These are phyloP conservation scores for Agapetus fuscipes DNA, from an alignment of 2,888 invertebrate genomes.

Conservation along the genomic window DNA sequence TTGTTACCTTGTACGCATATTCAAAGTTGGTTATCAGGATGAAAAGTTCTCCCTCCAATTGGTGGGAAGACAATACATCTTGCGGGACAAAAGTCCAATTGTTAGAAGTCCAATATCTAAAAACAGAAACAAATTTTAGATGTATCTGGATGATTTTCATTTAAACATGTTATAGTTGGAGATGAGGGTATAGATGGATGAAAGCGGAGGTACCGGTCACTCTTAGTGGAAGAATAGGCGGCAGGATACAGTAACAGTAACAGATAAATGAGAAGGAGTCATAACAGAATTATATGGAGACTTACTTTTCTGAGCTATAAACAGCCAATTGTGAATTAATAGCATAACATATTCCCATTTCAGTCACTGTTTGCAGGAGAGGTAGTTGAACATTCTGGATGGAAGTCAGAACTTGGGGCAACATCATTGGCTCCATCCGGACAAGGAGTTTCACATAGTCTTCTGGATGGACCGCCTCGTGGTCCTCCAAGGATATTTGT, in stretches of 20 bases:
- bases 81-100: constrained; percentile 5
- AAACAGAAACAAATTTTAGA: constrained; percentile 23
- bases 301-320: constrained; percentile 46
- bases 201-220: too few relatives aligned
- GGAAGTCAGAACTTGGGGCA: constrained; percentile 26
- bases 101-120: constrained; percentile 30
- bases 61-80: constrained; percentile 32
- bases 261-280: too few relatives aligned
- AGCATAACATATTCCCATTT: constrained; percentile 60
- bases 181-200: too few relatives aligned
- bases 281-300: too few relatives aligned
- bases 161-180: too few relatives aligned
- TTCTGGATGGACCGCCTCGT: constrained; percentile 7
- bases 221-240: too few relatives aligned
- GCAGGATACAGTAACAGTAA: too few relatives aligned
- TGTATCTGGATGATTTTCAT: too few relatives aligned
- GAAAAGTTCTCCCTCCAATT: constrained; percentile 37
- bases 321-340: constrained; percentile 57
- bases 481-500: constrained; percentile 8
- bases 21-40: constrained; percentile 33
- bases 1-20: too few relatives aligned
- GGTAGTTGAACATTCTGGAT: constrained; percentile 33
- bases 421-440: constrained; percentile 7
- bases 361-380: constrained; percentile 50
- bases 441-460: constrained; percentile 7